A percentile compares a stretch with the other conserved stretches of the same genome.
phyloP scores from a whole-genome alignment of 2,888 invertebrate species.

The Melipona bicolor region DNA sequence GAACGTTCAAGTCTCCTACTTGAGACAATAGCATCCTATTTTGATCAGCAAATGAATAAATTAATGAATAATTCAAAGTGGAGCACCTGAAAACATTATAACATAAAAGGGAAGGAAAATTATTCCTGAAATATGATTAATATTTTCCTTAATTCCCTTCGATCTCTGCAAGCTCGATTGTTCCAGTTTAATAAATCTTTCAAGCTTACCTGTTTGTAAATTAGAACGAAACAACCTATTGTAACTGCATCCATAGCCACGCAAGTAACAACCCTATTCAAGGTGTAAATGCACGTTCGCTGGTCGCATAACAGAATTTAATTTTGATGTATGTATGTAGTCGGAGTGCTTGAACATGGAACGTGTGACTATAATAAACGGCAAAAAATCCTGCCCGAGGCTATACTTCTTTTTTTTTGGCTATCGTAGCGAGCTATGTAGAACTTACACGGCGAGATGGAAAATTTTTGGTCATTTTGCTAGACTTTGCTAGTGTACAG shows the following conservation, averaged over 20 bases:
- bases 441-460: constrained; percentile 5
- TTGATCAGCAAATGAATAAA: not conserved
- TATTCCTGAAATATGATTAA: not conserved
- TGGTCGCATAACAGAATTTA: constrained; percentile 54
- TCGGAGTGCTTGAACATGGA: constrained; percentile 29
- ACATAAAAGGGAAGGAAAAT: not conserved
- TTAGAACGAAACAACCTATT: not conserved
- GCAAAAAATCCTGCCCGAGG: constrained; percentile 17
- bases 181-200: not conserved
- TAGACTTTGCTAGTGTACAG: not conserved
- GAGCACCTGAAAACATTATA: not conserved
- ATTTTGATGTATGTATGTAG: constrained; percentile 38
- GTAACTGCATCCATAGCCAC: not conserved
- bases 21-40: not conserved
- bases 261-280: not conserved
- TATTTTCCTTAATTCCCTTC: not conserved
- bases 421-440: constrained; percentile 2
- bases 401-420: not conserved
- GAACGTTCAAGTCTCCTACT: no score
- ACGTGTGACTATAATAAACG: constrained; percentile 15
- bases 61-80: not conserved
- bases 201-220: not conserved
- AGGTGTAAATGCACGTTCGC: constrained; percentile 2
- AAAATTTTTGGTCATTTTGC: constrained; percentile 20
- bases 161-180: not conserved